Conservation (phyloP, 2,888 invertebrate genomes). For the Bedellia somnulentella region DNA sequence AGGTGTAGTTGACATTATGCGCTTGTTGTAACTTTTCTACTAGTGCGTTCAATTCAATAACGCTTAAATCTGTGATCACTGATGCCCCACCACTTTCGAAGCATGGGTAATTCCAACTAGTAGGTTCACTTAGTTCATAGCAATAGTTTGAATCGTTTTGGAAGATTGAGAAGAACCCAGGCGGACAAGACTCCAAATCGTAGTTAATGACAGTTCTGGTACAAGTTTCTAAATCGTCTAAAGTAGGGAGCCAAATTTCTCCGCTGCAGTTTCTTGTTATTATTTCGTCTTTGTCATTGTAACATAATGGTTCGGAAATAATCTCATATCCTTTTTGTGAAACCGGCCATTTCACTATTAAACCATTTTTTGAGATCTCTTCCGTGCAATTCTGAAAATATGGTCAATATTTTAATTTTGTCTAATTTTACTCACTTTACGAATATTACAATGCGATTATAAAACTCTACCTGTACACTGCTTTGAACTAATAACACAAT, state of each 20-base stretch:
- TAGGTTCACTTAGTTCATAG: conserved; percentile 23
- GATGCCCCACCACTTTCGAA: conserved; percentile 36
- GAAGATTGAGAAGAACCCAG: conserved; percentile 28
- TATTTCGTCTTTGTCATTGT: not conserved
- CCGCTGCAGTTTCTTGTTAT: conserved; percentile 18
- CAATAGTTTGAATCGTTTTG: conserved; percentile 28
- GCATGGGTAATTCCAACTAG: conserved; percentile 37
- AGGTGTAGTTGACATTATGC: conserved; percentile 28
- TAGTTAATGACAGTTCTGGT: conserved; percentile 21
- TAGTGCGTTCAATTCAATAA: conserved; percentile 22
- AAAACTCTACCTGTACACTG: too few species aligned
- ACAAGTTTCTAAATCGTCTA: conserved; percentile 24
- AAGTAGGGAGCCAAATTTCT: conserved; percentile 24
- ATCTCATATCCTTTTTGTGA: conserved; percentile 11
- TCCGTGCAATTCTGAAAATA: not conserved
- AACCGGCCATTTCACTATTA: conserved; percentile 1
- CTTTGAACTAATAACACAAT: too few species aligned
- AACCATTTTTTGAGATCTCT: conserved; percentile 4
- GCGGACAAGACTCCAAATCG: conserved; percentile 28
- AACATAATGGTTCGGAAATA: not conserved
- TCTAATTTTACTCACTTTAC: too few species aligned
- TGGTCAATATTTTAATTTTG: too few species aligned
- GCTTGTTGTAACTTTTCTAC: conserved; percentile 21
- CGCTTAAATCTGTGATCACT: conserved; percentile 31
- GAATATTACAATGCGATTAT: too few species aligned